These are phyloP conservation scores for Morphnarchus princeps DNA, from an alignment of 2,113 vertebrate genomes.

Conservation along the genomic window DNA sequence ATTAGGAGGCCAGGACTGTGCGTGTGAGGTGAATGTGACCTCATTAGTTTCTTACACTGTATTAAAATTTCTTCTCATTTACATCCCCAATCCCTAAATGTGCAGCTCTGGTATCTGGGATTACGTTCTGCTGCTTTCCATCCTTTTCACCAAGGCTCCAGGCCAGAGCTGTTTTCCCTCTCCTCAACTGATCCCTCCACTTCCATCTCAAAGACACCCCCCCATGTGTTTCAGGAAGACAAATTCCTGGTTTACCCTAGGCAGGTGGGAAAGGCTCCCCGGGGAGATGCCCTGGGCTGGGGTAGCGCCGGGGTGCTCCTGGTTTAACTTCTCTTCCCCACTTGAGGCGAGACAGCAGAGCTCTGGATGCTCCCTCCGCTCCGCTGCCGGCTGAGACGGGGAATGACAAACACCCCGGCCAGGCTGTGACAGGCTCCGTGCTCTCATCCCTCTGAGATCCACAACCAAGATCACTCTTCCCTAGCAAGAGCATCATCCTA, in stretches of 20 bases:
- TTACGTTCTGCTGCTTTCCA: background rate
- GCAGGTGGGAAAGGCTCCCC: background rate
- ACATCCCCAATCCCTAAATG: conserved; percentile 3
- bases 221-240: background rate
- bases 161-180: background rate
- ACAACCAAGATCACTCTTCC: background rate
- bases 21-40: conserved; percentile 33
- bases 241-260: background rate
- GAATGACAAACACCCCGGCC: background rate
- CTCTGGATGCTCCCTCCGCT: background rate
- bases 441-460: background rate
- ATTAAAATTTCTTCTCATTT: conserved; percentile 45
- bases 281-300: background rate
- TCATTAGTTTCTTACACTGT: conserved; percentile 35
- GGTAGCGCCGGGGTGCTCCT: background rate
- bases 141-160: background rate
- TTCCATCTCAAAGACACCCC: background rate
- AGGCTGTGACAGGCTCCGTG: background rate
- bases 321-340: background rate
- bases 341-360: background rate
- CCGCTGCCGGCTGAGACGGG: accelerated
- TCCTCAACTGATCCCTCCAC: accelerated
- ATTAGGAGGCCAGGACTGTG: conserved; percentile 42
- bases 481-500: background rate
- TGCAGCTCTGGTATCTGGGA: background rate